Evolutionary conservation across 1,140 invertebrate genomes (phyloP), one percentile per base, ranked within the genome.

Genomic region (Achroia grisella): DNA sequence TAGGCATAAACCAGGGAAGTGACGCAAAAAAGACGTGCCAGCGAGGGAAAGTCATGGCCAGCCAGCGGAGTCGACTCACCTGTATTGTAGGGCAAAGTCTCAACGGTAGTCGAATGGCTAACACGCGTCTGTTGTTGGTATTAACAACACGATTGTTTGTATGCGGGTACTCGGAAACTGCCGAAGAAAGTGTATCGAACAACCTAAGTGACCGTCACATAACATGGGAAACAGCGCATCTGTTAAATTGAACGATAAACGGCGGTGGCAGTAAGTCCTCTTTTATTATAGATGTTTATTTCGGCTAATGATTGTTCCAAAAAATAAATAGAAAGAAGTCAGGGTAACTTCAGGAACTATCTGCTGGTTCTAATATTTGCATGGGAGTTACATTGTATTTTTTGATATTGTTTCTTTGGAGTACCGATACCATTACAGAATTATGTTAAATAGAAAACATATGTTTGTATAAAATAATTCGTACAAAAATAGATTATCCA

Each of bases 181-280:
- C 17, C 13, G 35, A 37, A 37, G 35, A 6, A 23, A 6, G 17
- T 23, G 17, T 23, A 23, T 23, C 17, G 17, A 23, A 23, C 17
- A 3, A 23, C 2, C 17, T 6, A 3, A 6, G 17, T 23, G 17
- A 23, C 17, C 17, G 17, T 23, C 17, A 23, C 33, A 17, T 39
- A 23, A 56, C 44, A 82, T 82, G 78, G 78, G 78, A 52, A 82
- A 82, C 57, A 65, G 73, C 4, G 78, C 74, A 36, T 82, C 78
- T 11, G 52, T 78, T 12, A 79, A 79, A 56, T 30, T 82, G 30
- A 82, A 74, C 46, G 78, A 79, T 46, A 78, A 82, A 57, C 69
- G 64, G 48, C 70, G 65, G 37, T 82, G 76, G 75, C 65, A 76
- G 78, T 82, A 69, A 82, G 78, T 74, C 30, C 34, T 55, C 46